Percentiles rank a stretch among this genome's conserved stretches.
phyloP scores from a whole-genome alignment of 2,888 invertebrate species.

The Exephanes ischioxanthus region DNA sequence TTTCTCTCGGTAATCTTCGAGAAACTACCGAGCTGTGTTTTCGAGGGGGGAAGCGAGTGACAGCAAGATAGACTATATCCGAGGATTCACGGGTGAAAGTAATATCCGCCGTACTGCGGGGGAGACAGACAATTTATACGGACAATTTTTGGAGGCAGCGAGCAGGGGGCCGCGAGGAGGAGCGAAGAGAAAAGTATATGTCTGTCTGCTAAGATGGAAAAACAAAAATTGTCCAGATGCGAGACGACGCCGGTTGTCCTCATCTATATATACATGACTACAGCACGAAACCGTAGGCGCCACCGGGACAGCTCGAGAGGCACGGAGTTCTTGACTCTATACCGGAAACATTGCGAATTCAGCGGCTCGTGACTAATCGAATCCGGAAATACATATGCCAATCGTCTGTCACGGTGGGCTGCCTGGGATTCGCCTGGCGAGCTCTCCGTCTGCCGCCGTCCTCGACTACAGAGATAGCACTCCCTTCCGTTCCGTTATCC shows the following conservation, averaged over 20 bases:
- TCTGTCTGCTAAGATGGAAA: conserved; percentile 1
- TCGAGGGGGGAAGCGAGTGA: not conserved
- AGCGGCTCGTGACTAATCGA: conserved; percentile 75
- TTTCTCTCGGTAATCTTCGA: conserved; percentile 3
- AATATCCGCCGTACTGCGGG: conserved; percentile 51
- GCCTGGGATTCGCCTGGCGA: conserved; percentile 49
- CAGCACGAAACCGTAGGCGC: conserved; percentile 1
- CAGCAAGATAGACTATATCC: conserved; percentile 17
- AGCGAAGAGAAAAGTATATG: not conserved
- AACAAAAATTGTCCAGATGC: not conserved
- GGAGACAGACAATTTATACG: conserved; percentile 63
- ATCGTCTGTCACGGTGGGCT: conserved; percentile 72
- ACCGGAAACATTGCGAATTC: conserved; percentile 63
- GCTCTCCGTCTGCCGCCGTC: conserved; percentile 38
- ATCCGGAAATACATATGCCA: conserved; percentile 76
- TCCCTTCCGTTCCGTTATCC: conserved; percentile 24
- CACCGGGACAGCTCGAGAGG: conserved; percentile 36
- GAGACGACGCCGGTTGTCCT: conserved; percentile 20
- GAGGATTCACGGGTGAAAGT: conserved; percentile 31
- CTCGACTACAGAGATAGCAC: conserved; percentile 20
- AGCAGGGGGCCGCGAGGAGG: not conserved
- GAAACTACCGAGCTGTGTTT: not conserved
- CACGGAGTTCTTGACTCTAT: conserved; percentile 51
- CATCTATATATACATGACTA: conserved; percentile 4
- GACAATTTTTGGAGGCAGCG: conserved; percentile 40